Conservation (phyloP, 2,113 vertebrate genomes). For the Addax nasomaculatus region DNA sequence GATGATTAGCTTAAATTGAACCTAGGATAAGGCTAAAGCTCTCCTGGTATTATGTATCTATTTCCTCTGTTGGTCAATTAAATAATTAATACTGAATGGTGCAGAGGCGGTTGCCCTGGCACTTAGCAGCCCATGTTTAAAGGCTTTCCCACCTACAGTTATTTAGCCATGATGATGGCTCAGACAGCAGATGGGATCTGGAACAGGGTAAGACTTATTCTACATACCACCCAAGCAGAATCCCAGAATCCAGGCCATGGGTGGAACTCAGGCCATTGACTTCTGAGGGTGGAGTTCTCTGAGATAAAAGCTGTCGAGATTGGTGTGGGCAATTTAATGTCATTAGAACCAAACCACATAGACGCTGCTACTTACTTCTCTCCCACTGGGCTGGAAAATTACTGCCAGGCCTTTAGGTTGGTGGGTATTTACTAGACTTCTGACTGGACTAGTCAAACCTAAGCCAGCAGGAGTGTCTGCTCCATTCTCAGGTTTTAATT, state of each 20-base stretch:
- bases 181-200: background rate
- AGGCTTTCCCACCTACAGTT: background rate
- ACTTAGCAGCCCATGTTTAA: background rate
- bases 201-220: background rate
- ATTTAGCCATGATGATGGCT: background rate
- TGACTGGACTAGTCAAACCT: background rate
- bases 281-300: background rate
- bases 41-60: slow-evolving; percentile 49
- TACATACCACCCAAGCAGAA: slow-evolving; percentile 35
- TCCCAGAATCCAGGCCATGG: background rate
- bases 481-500: background rate
- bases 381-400: background rate
- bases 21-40: slow-evolving; percentile 43
- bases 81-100: slow-evolving; percentile 47
- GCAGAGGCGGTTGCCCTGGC: background rate
- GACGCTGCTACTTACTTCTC: background rate
- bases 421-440: background rate
- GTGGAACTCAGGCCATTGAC: background rate
- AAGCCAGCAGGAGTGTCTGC: background rate
- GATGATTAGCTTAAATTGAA: slow-evolving; percentile 71
- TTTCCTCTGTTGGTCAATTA: slow-evolving; percentile 57
- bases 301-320: slow-evolving; percentile 31
- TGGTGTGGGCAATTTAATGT: slow-evolving; percentile 4
- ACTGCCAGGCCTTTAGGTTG: background rate
- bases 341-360: slow-evolving; percentile 15